Base-by-base conservation (phyloP, 2,113 vertebrate species). In the Glaucidium brasilianum region DNA sequence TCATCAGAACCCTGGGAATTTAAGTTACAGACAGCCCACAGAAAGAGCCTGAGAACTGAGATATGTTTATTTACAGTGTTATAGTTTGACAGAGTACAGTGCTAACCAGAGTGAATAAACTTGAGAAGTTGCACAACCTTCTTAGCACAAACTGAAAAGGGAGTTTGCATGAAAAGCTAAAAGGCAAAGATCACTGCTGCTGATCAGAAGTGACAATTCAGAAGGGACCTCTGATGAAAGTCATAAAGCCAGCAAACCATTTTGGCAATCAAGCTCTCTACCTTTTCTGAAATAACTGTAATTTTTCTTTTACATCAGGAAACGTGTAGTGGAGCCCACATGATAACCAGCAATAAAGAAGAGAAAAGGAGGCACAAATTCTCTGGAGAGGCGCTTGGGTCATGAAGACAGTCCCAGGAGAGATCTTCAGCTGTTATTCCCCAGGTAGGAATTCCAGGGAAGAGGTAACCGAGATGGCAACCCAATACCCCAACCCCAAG, bases 1-100 rank as follows among this genome's bases (percentile, higher is more conserved):
- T 78, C 91, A 94, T 43, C 69, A 89, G 45, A 89, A 85, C 39
- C 35, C 89, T 92, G 80, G 69, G 80, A 96, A 87, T 35, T 63
- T 9, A 62, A 94, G 87, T 60, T 56, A n/a, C 20, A 87, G 60
- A 21, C 63, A 91, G 73, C 32, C 22, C 53, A 56, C 59, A 81
- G 71, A 87, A 89, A 9, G 14, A 71, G 81, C 86, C 77, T 55
- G 39, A 53, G 86, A 69, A 87, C 69, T 4, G 62, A 66, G 84
- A 66, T 53, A 7, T 0, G 0, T 27, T 80, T 79, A 49, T 62
- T 73, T 62, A 52, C 53, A 62, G 60, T 1, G 6, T 2, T 79
- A 49, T 5, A 6, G 62, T 27, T 18, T 53, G 80, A 79, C 50
- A 91, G 49, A 52, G 83, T 1, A 8, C 66, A 41, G 60, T 1